Conservation (phyloP, 2,888 invertebrate species). For the Sepioteuthis lessoniana region DNA sequence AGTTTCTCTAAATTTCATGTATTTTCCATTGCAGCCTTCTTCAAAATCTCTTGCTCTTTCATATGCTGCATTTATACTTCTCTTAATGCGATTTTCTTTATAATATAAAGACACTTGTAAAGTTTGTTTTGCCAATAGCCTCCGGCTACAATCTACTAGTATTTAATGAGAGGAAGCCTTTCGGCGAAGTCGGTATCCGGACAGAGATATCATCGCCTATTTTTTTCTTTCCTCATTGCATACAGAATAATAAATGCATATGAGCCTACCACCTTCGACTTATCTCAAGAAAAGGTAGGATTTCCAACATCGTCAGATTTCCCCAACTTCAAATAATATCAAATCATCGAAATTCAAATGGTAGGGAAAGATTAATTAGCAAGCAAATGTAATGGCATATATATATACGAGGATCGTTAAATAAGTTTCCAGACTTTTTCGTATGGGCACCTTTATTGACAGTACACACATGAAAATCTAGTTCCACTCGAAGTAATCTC, state of each 20-base stretch:
- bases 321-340: neutral
- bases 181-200: too few relatives aligned
- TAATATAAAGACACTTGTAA: neutral
- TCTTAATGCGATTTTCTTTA: neutral
- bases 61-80: neutral
- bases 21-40: too few relatives aligned
- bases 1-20: too few relatives aligned
- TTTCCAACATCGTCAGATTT: neutral
- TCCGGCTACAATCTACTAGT: neutral
- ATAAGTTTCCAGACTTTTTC: too few relatives aligned
- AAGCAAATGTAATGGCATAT: too few relatives aligned
- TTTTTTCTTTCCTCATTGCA: neutral
- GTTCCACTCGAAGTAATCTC: too few relatives aligned
- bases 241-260: neutral
- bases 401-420: too few relatives aligned
- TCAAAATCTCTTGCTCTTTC: neutral
- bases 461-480: too few relatives aligned
- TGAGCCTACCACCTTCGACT: neutral
- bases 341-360: neutral
- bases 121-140: neutral
- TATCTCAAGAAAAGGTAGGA: neutral
- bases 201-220: neutral
- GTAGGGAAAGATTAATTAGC: too few relatives aligned
- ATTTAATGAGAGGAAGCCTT: neutral
- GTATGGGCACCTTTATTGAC: too few relatives aligned